A percentile compares a stretch with the other conserved stretches of the same genome.
Evolutionary conservation across 2,888 invertebrate genomes (phyloP).

Genomic region (Pilophorus perplexus): DNA sequence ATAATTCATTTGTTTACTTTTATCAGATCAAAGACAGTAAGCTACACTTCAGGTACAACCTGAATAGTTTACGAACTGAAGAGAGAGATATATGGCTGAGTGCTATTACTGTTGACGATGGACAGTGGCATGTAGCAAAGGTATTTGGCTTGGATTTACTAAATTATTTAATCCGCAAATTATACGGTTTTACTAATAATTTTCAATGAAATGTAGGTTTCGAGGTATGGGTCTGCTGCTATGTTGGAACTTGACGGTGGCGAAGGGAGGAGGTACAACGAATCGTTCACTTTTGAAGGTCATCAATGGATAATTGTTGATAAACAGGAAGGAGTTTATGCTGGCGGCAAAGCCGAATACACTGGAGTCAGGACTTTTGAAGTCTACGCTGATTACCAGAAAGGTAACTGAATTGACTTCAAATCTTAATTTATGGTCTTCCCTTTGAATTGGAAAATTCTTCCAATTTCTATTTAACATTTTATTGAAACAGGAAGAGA

Average conservation of each 20-base stretch:
- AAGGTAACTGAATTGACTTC: constrained; percentile 60
- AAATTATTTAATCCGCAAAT: no score
- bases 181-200: no score
- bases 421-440: background rate
- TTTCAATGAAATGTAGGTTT: constrained; percentile 54
- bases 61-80: constrained; percentile 86
- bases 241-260: constrained; percentile 91
- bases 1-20: background rate
- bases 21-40: constrained; percentile 81
- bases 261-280: constrained; percentile 89
- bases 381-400: constrained; percentile 91
- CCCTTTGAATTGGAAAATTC: background rate
- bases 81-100: constrained; percentile 87
- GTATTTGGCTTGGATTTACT: no score
- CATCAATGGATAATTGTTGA: constrained; percentile 91
- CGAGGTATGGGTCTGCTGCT: constrained; percentile 88
- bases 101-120: constrained; percentile 87
- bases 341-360: constrained; percentile 93
- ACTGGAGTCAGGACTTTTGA: constrained; percentile 91
- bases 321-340: constrained; percentile 92
- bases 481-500: no score
- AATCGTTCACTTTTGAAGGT: constrained; percentile 84
- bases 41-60: constrained; percentile 86
- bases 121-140: constrained; percentile 93
- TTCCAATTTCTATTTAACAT: no score